Evolutionary conservation across 2,113 vertebrate genomes (phyloP), one percentile per base, ranked within the genome.

Genomic region (Halcyon malimbica): DNA sequence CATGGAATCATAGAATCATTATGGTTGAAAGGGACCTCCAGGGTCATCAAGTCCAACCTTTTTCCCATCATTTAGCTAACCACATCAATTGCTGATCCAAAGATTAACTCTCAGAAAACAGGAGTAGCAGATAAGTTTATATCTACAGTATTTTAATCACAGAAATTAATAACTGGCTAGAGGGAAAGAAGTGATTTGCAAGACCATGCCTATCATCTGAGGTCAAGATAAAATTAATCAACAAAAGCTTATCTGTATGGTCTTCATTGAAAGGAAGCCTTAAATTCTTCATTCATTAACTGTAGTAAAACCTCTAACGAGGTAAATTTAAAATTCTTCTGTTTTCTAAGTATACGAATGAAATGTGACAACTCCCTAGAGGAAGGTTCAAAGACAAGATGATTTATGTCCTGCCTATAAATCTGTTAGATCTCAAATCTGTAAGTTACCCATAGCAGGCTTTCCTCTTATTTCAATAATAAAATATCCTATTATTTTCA

Each of bases 141-240:
- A 67, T 59, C 39, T 90, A 41, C 5, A 46, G n/a, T 87, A 85
- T 67, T 92, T 80, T 53, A 92, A 86, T 65, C 0, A 15, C 35
- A 80, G 23, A 95, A 90, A 95, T 89, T 96, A 96, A 70, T 97
- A 97, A 94, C 68, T 91, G 39, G 21, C n/a, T n/a, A 54, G 26
- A 74, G 35, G n/a, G 35, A 93, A 90, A 68, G 17, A 57, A 84
- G 50, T 60, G 93, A 90, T 68, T 95, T 80, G 46, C 56, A 69
- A 83, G 57, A 85, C 41, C 84, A 63, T 42, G 53, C 89, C 89
- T 96, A 89, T 80, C 24, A 79, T 90, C 59, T 8, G 16, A 95
- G 73, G 50, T 92, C 74, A 93, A 67, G 60, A 86, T 8, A 88
- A 95, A 87, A 77, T 67, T 88, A 76, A 94, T 86, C 37, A 93